A percentile compares a stretch with the other conserved stretches of the same genome.
These are phyloP conservation scores for Drosophila baimaii DNA, from an alignment of 1,140 invertebrate genomes.

Conservation along the genomic window DNA sequence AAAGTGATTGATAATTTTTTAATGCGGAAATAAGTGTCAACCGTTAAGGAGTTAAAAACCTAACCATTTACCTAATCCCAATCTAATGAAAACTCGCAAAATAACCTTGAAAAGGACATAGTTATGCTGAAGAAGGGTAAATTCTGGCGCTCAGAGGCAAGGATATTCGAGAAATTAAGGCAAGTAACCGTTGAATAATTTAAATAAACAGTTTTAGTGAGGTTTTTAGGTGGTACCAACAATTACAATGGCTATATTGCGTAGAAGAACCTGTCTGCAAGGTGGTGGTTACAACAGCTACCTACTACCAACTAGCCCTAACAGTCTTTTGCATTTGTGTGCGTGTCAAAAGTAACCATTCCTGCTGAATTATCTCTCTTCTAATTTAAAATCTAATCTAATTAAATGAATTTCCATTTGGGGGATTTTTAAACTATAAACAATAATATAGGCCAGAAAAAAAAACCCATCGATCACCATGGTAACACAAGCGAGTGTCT, in stretches of 20 bases:
- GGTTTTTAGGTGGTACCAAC: background rate
- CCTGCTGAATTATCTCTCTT: background rate
- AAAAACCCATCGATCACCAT: constrained; percentile 37
- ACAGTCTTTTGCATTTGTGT: background rate
- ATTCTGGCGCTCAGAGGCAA: constrained; percentile 27
- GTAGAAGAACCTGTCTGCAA: constrained; percentile 18
- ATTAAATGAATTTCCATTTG: background rate
- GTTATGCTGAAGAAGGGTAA: constrained; percentile 10
- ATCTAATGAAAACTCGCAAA: constrained; percentile 6
- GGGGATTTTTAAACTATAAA: constrained; percentile 12
- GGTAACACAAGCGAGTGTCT: constrained; percentile 9
- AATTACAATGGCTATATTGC: constrained; percentile 8
- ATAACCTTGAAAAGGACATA: constrained; percentile 17
- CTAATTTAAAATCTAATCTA: background rate
- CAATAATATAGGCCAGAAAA: constrained; percentile 5
- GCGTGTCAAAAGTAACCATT: constrained; percentile 1
- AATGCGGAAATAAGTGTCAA: background rate
- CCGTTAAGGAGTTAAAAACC: background rate
- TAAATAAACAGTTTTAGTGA: no score
- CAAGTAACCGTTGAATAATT: background rate
- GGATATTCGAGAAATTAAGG: constrained; percentile 30
- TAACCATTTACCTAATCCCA: background rate
- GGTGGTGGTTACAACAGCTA: background rate
- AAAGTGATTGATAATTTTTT: background rate
- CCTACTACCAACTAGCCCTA: constrained; percentile 19